Base-by-base conservation (phyloP, 2,888 invertebrate genomes). In the Cerastis leucographa region DNA sequence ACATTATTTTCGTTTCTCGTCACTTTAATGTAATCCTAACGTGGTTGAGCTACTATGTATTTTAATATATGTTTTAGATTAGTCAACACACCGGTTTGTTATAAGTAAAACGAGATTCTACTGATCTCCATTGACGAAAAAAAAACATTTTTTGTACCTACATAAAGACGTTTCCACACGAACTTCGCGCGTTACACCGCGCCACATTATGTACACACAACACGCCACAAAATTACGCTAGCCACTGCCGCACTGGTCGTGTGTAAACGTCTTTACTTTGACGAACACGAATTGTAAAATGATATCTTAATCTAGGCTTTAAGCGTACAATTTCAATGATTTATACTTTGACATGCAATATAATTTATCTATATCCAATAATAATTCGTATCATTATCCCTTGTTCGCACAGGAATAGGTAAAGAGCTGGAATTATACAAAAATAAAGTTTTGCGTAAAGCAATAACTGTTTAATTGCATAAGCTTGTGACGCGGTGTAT, bases 301-400 rank as follows among this genome's bases (percentile, higher is more conserved):
- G 84, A 84, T 80, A 85, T 84, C 71, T 82, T 76, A 87, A 78
- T 83, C 68, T 90, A 90, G 87, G 85, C 80, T 87, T 83, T 89
- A 90, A 91, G 91, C 89, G 85, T 88, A 88, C 88, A 89, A 87
- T 88, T 85, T 88, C 88, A 90, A 88, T 89, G 88, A 88, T 93
- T 92, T 92, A 92, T 91, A 90, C 81, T 88, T 92, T 93, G 92
- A 92, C 92, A 91, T 92, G 90, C 92, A 93, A 92, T 93, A 93
- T 92, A 92, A 89, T 89, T 91, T 89, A 86, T 86, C 85, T 87
- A 86, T 88, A 84, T 85, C 88, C 84, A 82, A 78, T 87, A 79
- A 86, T 75, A 84, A 85, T 88, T 91, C 84, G 89, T 91, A 90
- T 91, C 87, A 90, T 89, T 90, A 78, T 76, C 82, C 90, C 88